These are phyloP conservation scores for Acholoe squamosa DNA, from an alignment of 2,888 invertebrate species.

Conservation along the genomic window DNA sequence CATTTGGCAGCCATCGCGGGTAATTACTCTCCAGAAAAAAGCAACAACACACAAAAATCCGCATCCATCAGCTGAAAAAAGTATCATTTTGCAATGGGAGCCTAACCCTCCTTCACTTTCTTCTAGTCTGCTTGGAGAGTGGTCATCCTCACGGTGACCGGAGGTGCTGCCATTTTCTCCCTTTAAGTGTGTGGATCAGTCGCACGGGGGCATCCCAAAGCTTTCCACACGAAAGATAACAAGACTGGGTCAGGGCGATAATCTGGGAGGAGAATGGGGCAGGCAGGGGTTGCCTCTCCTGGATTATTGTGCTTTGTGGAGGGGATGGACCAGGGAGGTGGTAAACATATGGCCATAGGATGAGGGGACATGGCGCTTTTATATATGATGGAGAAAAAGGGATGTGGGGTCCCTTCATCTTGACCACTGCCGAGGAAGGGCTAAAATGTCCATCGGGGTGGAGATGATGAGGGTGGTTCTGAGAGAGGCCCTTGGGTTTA, in stretches of 20 bases:
- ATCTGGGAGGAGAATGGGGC: neutral
- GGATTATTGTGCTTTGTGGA: neutral
- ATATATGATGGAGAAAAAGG: neutral
- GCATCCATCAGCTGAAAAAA: no score
- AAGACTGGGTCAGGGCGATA: neutral
- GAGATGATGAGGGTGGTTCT: neutral
- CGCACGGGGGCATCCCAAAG: neutral
- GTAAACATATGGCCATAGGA: neutral
- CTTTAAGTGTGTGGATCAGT: neutral
- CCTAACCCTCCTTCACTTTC: no score
- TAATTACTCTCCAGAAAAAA: no score
- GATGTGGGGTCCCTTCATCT: neutral
- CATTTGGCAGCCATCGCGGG: no score
- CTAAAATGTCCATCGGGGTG: neutral
- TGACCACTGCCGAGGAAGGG: neutral
- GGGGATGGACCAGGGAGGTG: neutral
- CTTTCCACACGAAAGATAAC: constrained; percentile 21
- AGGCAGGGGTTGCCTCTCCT: neutral
- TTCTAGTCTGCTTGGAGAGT: no score
- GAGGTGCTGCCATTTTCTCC: neutral
- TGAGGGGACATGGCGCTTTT: neutral
- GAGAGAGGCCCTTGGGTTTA: neutral
- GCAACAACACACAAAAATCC: no score
- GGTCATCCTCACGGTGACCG: no score
- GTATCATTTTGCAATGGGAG: no score